Percentiles rank a stretch among this genome's conserved stretches.
Conservation (phyloP, 2,888 invertebrate species). For the Rotaria magnacalcarata region DNA sequence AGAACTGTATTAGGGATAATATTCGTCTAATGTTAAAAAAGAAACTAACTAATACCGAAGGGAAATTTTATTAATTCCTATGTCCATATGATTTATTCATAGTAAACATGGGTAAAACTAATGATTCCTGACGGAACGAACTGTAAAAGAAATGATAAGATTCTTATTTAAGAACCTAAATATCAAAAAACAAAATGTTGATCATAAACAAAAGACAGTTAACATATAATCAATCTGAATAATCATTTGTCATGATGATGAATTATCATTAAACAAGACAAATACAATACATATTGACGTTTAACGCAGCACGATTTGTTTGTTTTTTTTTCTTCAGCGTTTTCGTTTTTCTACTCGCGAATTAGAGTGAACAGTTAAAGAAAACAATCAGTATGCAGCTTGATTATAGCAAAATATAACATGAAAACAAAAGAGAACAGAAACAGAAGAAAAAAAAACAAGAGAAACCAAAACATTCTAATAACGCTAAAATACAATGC, state of each 20-base stretch:
- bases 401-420: conserved; percentile 5
- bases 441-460: background rate
- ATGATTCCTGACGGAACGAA: background rate
- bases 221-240: background rate
- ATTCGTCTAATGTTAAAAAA: too few species aligned
- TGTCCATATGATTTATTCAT: too few species aligned
- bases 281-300: conserved; percentile 18
- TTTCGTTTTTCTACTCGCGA: background rate
- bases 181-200: background rate
- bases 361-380: background rate
- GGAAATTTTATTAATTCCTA: too few species aligned
- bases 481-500: conserved; percentile 2
- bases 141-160: background rate
- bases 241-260: background rate
- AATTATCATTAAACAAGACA: background rate
- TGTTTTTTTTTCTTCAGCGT: background rate
- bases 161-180: background rate
- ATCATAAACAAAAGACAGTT: background rate
- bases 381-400: background rate
- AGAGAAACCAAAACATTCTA: background rate
- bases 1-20: too few species aligned
- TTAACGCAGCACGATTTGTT: background rate
- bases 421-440: background rate
- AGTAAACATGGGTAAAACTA: background rate
- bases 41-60: too few species aligned